These are phyloP conservation scores for Marcusenius ussheri DNA, from an alignment of 2,113 vertebrate species.

Conservation along the genomic window DNA sequence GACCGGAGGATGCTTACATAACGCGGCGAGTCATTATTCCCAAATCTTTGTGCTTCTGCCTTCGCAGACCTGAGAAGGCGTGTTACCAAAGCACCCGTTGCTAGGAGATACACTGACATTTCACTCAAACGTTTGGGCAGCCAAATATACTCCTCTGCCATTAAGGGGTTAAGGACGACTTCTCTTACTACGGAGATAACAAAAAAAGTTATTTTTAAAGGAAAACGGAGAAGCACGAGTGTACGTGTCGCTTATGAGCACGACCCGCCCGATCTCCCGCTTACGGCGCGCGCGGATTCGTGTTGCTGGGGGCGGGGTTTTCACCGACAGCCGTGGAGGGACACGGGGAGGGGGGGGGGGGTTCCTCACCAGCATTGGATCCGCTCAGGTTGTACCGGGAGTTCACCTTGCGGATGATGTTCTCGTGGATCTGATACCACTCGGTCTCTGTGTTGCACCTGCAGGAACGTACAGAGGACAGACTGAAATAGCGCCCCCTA, in stretches of 20 bases:
- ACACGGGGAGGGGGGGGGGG: no score
- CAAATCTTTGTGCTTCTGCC: slow-evolving; percentile 1
- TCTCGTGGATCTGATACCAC: slow-evolving; percentile 96
- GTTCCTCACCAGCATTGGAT: slow-evolving; percentile 82
- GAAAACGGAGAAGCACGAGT: background rate
- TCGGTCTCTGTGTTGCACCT: slow-evolving; percentile 98
- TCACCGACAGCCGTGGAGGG: background rate
- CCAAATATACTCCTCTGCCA: background rate
- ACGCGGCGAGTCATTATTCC: background rate
- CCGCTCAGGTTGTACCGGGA: slow-evolving; percentile 91
- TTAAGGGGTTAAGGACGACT: background rate
- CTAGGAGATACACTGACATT: slow-evolving; percentile 15
- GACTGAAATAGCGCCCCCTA: background rate
- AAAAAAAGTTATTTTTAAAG: background rate
- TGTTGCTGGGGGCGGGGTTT: background rate
- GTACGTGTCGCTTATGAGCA: background rate
- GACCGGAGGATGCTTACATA: background rate
- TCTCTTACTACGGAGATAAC: background rate
- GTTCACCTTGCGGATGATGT: slow-evolving; percentile 93
- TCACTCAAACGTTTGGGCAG: background rate
- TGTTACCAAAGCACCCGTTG: slow-evolving; percentile 7
- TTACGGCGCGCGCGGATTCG: background rate
- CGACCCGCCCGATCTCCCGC: background rate
- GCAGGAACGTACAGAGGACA: background rate
- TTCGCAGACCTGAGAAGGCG: background rate